phyloP scores from a whole-genome alignment of 2,113 vertebrate genomes.

The Burhinus bistriatus region DNA sequence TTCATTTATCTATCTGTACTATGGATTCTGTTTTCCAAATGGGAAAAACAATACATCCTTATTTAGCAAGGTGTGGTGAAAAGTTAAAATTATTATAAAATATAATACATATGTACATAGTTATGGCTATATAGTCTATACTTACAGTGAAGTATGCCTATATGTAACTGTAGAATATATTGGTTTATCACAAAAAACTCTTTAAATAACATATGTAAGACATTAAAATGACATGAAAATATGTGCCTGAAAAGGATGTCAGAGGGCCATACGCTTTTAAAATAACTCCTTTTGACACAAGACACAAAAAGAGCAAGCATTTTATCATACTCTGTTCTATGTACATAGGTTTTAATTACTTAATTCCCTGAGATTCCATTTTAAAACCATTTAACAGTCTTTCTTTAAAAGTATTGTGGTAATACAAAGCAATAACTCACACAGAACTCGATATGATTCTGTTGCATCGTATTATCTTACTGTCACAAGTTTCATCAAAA shows the following conservation, averaged over 20 bases:
- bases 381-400: not conserved
- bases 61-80: not conserved
- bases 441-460: not conserved
- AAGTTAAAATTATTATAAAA: not conserved
- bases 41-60: not conserved
- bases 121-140: not conserved
- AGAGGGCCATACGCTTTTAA: not conserved
- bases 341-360: not conserved
- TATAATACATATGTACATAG: not conserved
- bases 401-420: not conserved
- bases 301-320: not conserved
- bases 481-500: not conserved
- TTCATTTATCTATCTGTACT: not conserved
- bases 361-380: not conserved
- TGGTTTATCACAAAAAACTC: not conserved
- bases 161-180: not conserved
- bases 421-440: constrained; percentile 11
- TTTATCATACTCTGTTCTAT: not conserved
- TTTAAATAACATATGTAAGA: not conserved
- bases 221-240: not conserved
- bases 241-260: not conserved
- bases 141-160: not conserved
- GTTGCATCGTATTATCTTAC: not conserved
- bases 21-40: not conserved
- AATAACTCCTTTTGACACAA: not conserved